A percentile compares a stretch with the other conserved stretches of the same genome.
These are phyloP conservation scores for Smithornis capensis DNA, from an alignment of 2,113 vertebrate species.

Conservation along the genomic window DNA sequence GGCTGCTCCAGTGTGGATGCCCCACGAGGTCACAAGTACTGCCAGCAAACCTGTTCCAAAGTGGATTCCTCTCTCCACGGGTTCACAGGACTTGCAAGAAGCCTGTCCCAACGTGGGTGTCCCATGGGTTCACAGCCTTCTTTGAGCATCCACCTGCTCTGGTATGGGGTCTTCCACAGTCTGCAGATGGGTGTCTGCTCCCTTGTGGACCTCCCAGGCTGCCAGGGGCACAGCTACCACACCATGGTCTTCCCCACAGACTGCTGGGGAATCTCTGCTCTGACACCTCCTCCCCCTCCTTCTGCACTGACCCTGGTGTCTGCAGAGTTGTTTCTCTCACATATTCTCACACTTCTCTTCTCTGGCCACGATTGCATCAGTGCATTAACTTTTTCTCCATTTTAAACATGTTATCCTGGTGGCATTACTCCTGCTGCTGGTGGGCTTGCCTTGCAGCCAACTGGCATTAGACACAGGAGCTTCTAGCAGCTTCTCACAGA, in stretches of 20 bases:
- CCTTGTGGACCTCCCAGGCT: neutral
- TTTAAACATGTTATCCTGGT: neutral
- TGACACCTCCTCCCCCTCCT: neutral
- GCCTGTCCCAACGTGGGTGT: neutral
- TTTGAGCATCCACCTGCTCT: neutral
- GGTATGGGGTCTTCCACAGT: too few relatives aligned
- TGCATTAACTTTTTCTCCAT: neutral
- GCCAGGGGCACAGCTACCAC: neutral
- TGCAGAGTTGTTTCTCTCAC: neutral
- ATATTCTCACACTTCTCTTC: neutral
- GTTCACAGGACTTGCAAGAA: neutral
- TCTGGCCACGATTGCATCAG: neutral
- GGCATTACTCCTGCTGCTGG: neutral
- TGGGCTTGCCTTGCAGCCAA: neutral
- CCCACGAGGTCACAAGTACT: neutral
- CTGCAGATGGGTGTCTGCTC: neutral
- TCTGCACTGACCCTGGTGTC: neutral
- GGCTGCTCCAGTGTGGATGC: neutral
- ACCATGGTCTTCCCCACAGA: neutral
- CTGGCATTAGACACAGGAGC: neutral
- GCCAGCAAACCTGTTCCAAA: neutral
- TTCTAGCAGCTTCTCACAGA: neutral
- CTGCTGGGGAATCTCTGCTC: neutral
- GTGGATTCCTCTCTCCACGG: neutral
- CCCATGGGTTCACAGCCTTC: neutral